Conservation (phyloP, 2,113 vertebrate species). For the Cranoglanis bouderius region DNA sequence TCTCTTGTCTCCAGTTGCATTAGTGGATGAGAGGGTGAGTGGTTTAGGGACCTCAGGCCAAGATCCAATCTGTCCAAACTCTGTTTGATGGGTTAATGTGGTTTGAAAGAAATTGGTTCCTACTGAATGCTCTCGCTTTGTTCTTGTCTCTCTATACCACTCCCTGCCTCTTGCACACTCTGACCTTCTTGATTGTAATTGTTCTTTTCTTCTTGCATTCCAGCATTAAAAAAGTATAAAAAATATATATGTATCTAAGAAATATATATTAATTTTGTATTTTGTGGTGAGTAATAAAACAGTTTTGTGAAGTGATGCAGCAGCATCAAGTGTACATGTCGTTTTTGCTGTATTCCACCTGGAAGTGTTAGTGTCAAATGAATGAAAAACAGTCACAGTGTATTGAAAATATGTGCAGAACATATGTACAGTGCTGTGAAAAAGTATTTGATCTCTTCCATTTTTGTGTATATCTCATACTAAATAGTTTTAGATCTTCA, state of each 20-base stretch:
- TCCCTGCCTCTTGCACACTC: background rate
- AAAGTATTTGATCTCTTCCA: too few relatives aligned
- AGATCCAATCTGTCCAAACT: background rate
- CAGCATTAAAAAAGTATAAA: constrained; percentile 13
- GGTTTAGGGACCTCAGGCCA: background rate
- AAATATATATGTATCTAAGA: constrained; percentile 7
- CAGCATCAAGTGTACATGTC: constrained; percentile 47
- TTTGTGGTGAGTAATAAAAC: constrained; percentile 48
- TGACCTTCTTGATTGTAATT: constrained; percentile 29
- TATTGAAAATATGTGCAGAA: background rate
- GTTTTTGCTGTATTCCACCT: background rate
- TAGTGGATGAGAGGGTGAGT: background rate
- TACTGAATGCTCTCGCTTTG: background rate
- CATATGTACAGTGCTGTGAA: too few relatives aligned
- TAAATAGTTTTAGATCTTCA: too few relatives aligned
- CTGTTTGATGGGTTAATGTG: background rate
- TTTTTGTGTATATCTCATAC: too few relatives aligned
- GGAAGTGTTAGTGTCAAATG: background rate
- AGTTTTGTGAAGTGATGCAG: constrained; percentile 50
- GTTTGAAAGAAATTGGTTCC: background rate
- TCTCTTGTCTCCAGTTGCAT: constrained; percentile 21
- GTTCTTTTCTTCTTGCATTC: constrained; percentile 38
- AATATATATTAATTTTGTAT: constrained; percentile 47
- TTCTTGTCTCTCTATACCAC: background rate
- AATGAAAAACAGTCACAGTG: background rate